Evolutionary conservation across 2,888 invertebrate species (phyloP), one percentile per base, ranked within the genome.

Genomic region (Lasioglossum morio): DNA sequence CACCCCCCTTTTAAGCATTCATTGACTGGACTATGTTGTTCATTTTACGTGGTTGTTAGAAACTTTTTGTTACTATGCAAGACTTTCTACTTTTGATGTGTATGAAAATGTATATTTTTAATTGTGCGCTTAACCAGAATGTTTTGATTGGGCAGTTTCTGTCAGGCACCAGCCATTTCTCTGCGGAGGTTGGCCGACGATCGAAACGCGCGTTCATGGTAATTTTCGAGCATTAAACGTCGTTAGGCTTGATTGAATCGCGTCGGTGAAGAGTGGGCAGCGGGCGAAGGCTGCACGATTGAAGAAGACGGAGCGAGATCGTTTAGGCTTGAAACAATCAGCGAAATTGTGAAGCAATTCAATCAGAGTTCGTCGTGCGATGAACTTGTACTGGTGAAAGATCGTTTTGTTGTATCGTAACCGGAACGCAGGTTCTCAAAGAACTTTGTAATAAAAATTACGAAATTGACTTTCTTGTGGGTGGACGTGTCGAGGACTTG

Each of bases 321-420:
- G 63, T 30, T 63, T 16, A 16, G n/a, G 63, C 16, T 63, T 63
- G 27, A 27, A 63, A 63, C 63, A 63, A 30, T 63, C 63, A 30
- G 27, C n/a, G 81, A 46, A 73, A 77, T 63, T 53, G 53, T 53
- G 53, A 53, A 53, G 60, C 60, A 27, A 60, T 60, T 60, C 60
- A 30, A 60, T 60, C 60, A 27, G 60, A 14, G 14, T 14, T 14
- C 27, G 27, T n/a, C 27, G 60, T 7, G 5, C 60, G 27, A 60
- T 16, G 60, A 60, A 60, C 60, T 60, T 60, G 14, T 30, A 27
- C 60, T 16, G 16, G 14, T 27, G 60, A 5, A 5, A 60, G 60
- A 60, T 60, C 4, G 7, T 4, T 60, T 30, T 60, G 60, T 14
- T 60, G 60, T 4, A 27, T 30, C 14, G 27, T 60, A 60, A 27